A percentile compares a stretch with the other conserved stretches of the same genome.
These are phyloP conservation scores for Macaria liturata DNA, from an alignment of 2,888 invertebrate species.

Conservation along the genomic window DNA sequence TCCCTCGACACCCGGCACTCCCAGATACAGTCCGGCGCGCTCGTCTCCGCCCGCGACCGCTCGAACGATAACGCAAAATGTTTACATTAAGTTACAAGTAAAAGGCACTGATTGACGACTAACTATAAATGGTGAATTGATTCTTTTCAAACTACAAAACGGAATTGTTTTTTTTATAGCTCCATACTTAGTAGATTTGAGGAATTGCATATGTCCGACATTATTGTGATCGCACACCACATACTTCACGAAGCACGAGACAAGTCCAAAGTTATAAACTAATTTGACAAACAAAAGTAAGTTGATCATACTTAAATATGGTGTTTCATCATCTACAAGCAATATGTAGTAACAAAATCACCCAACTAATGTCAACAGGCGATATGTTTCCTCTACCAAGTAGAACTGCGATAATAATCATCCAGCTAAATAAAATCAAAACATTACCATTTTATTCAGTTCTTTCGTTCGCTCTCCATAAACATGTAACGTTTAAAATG, in stretches of 20 bases:
- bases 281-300: no score
- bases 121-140: constrained; percentile 26
- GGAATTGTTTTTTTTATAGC: no score
- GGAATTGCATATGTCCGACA: no score
- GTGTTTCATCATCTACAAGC: no score
- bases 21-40: constrained; percentile 30
- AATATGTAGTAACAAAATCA: no score
- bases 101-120: constrained; percentile 56
- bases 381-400: constrained; percentile 4
- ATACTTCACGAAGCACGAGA: no score
- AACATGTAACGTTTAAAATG: constrained; percentile 7
- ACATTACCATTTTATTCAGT: constrained; percentile 13
- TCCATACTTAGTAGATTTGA: no score
- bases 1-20: constrained; percentile 53
- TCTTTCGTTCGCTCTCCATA: constrained; percentile 25
- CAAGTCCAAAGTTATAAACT: no score
- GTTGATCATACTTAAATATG: no score
- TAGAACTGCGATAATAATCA: not conserved
- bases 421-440: constrained; percentile 10
- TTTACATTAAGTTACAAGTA: constrained; percentile 41
- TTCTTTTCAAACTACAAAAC: constrained; percentile 5
- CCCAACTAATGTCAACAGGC: no score
- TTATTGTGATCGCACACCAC: no score
- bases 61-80: constrained; percentile 33
- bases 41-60: constrained; percentile 26